Evolutionary conservation across 2,888 invertebrate species (phyloP), one percentile per base, ranked within the genome.

Genomic region (Andrena minutula): DNA sequence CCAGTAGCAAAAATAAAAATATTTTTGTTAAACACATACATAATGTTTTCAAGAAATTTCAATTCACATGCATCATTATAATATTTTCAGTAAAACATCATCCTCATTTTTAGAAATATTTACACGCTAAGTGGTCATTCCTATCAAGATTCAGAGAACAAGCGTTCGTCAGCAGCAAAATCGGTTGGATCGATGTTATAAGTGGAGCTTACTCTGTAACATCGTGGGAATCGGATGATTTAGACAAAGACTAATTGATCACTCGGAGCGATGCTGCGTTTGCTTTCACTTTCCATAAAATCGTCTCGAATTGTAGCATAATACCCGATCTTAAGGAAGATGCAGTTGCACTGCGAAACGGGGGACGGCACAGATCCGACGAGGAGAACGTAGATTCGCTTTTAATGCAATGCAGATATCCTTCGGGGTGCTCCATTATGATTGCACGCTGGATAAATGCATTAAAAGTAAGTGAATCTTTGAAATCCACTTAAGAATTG

Each of bases 161-260:
- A n/a, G 12, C n/a, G 35, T 23, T 47, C 47, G n/a, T 49, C 26
- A 60, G 26, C 5, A 28, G 5, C 12, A 30, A 60, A 70, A 70
- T 51, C 23, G 12, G 26, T 26, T 28, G 10, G 35, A 60, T 70
- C 30, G 12, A 75, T 76, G 51, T 65, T 8, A 0, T 30, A 66
- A 16, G 23, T 60, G 32, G 16, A 16, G 41, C 16, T n/a, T 41
- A n/a, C n/a, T 75, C 79, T 41, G 2, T 16, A n/a, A 26, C 23
- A 71, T 80, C 84, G 80, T 81, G 84, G 74, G 84, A 80, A 85
- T 85, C 77, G 66, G 83, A 77, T 58, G 84, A 85, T 84, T 83
- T 68, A 68, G 72, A 84, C 81, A 82, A 82, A 82, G 82, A 78
- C 71, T 78, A 81, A 85, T 83, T 75, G 75, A 83, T 83, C 72